Evolutionary conservation across 2,113 vertebrate species (phyloP).

Genomic region (Plestiodon gilberti): DNA sequence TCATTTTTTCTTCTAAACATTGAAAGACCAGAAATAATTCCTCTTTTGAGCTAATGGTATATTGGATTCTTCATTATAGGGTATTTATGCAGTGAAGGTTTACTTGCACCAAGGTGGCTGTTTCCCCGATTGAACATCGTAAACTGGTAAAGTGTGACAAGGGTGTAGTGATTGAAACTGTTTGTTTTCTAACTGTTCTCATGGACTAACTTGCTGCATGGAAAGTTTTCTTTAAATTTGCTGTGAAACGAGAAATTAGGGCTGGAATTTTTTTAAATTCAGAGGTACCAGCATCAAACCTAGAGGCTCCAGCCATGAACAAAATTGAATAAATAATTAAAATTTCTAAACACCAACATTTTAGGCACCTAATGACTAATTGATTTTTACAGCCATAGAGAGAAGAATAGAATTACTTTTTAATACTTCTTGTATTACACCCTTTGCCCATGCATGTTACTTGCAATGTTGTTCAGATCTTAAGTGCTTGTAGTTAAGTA

Average conservation of each 20-base stretch:
- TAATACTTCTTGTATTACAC: neutral
- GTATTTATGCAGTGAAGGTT: conserved; percentile 57
- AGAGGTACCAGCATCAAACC: neutral
- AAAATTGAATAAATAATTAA: neutral
- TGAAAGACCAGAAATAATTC: neutral
- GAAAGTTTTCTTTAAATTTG: conserved; percentile 15
- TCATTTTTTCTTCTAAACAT: neutral
- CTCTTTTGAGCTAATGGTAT: conserved; percentile 42
- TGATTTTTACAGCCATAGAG: conserved; percentile 9
- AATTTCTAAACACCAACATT: neutral
- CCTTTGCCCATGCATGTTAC: neutral
- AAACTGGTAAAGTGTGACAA: conserved; percentile 67
- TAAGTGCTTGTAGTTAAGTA: conserved; percentile 1
- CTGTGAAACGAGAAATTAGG: conserved; percentile 49
- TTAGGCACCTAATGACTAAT: neutral
- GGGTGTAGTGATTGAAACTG: conserved; percentile 40
- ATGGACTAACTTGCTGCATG: conserved; percentile 55
- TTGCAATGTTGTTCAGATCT: neutral
- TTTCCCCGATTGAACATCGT: conserved; percentile 59
- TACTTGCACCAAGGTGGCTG: conserved; percentile 43
- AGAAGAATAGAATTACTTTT: neutral
- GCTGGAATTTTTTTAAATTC: neutral
- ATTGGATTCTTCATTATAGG: conserved; percentile 73
- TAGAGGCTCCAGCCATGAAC: neutral
- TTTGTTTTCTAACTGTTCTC: conserved; percentile 40